phyloP scores from a whole-genome alignment of 2,888 invertebrate genomes.

The Pyrocoelia pectoralis region DNA sequence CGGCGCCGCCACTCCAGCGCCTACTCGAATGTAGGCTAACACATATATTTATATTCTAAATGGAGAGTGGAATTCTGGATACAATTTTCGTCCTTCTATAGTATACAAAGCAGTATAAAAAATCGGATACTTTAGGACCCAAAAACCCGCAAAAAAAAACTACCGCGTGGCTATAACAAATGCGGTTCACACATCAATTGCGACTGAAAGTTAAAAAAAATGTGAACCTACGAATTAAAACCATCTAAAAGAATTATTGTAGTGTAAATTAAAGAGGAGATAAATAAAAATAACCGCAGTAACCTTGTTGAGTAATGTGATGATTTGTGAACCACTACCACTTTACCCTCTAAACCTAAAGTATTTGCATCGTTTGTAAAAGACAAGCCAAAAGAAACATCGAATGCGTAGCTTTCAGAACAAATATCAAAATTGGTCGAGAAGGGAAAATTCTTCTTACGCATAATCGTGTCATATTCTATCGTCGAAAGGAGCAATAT shows the following conservation, averaged over 20 bases:
- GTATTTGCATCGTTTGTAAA: conserved; percentile 51
- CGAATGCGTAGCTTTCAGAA: conserved; percentile 51
- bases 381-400: conserved; percentile 46
- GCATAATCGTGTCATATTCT: conserved; percentile 60
- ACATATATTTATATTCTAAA: conserved; percentile 48
- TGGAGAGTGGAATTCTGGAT: conserved; percentile 45
- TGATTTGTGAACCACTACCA: conserved; percentile 34
- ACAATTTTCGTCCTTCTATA: conserved; percentile 46
- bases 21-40: conserved; percentile 45
- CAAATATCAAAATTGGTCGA: conserved; percentile 59
- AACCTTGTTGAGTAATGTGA: conserved; percentile 30
- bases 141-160: conserved; percentile 27
- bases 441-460: conserved; percentile 46
- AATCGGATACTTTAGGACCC: conserved; percentile 39
- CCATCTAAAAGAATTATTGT: not conserved
- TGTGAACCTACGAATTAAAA: not conserved
- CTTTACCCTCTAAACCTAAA: conserved; percentile 21
- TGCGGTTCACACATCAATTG: no score
- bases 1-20: conserved; percentile 44
- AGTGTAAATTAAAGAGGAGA: conserved; percentile 9
- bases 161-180: no score
- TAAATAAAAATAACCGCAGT: conserved; percentile 27
- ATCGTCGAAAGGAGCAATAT: conserved; percentile 39
- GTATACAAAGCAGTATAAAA: conserved; percentile 47
- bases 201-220: no score